A percentile compares a stretch with the other conserved stretches of the same genome.
These are phyloP conservation scores for Orthosia cruda DNA, from an alignment of 2,888 invertebrate species.

Conservation along the genomic window DNA sequence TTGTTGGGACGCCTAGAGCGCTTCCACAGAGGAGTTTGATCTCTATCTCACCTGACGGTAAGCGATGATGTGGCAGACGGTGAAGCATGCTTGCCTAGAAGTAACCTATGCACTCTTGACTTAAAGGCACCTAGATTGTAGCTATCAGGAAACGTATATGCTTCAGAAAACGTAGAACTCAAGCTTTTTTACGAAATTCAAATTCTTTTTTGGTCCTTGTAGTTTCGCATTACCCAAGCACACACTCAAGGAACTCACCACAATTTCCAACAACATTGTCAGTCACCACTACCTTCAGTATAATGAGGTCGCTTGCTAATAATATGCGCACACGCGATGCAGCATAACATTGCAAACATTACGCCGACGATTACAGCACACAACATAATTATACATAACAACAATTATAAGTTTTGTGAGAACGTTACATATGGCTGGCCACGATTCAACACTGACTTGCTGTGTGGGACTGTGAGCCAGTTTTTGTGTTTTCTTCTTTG, in stretches of 20 bases:
- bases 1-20: background rate
- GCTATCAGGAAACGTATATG: background rate
- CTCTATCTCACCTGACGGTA: too few relatives aligned
- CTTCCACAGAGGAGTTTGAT: background rate
- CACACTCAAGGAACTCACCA: conserved; percentile 23
- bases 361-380: conserved; percentile 69
- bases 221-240: background rate
- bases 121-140: too few relatives aligned
- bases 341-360: conserved; percentile 63
- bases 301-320: conserved; percentile 75
- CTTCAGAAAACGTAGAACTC: background rate
- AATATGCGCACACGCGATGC: conserved; percentile 71
- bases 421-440: conserved; percentile 64
- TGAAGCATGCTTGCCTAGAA: too few relatives aligned
- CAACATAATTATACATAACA: conserved; percentile 70
- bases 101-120: too few relatives aligned
- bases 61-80: too few relatives aligned
- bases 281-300: conserved; percentile 65
- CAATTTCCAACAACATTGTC: conserved; percentile 53
- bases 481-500: conserved; percentile 41
- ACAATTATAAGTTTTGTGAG: conserved; percentile 63
- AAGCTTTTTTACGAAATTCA: background rate
- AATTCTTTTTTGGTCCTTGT: background rate
- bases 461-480: conserved; percentile 49
- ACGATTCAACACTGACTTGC: conserved; percentile 24